These are phyloP conservation scores for Corythornis leucogaster DNA, from an alignment of 2,797 vertebrate species.

Conservation along the genomic window DNA sequence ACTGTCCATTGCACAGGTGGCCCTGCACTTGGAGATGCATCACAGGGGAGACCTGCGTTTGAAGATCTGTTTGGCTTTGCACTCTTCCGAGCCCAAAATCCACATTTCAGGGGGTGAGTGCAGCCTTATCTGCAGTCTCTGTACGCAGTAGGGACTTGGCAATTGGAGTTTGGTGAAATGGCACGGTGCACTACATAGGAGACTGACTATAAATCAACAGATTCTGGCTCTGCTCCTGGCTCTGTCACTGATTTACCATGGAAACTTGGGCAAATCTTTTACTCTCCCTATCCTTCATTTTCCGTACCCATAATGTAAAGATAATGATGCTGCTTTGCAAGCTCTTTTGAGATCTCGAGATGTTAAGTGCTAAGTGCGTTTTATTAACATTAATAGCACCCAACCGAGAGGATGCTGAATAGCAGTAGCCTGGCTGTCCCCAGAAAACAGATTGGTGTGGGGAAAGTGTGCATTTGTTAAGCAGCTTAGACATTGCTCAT, in stretches of 20 bases:
- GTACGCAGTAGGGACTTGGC: slow-evolving; percentile 46
- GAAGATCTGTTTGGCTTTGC: slow-evolving; percentile 27
- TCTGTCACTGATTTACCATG: slow-evolving; percentile 63
- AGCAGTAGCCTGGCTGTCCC: slow-evolving; percentile 46
- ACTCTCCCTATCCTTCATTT: slow-evolving; percentile 32
- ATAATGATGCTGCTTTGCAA: slow-evolving; percentile 46
- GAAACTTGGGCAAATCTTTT: slow-evolving; percentile 63
- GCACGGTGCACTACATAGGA: slow-evolving; percentile 16
- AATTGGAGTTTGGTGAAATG: slow-evolving; percentile 67
- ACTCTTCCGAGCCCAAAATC: slow-evolving; percentile 3
- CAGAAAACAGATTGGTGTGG: slow-evolving; percentile 62
- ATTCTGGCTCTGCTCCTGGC: slow-evolving; percentile 65
- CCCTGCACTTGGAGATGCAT: background rate
- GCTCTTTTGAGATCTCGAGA: slow-evolving; percentile 64
- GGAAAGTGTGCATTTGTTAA: slow-evolving; percentile 62
- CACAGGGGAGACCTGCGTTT: background rate
- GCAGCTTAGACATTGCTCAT: slow-evolving; percentile 52
- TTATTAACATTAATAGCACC: slow-evolving; percentile 58
- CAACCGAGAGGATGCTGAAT: slow-evolving; percentile 39
- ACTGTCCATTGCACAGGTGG: background rate
- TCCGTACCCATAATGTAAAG: slow-evolving; percentile 36
- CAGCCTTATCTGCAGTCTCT: slow-evolving; percentile 40
- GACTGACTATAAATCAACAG: slow-evolving; percentile 62
- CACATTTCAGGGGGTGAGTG: background rate
- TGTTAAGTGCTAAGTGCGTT: slow-evolving; percentile 50